These are phyloP conservation scores for Ptychobarbus kaznakovi DNA, from an alignment of 2,797 vertebrate species.

Conservation along the genomic window DNA sequence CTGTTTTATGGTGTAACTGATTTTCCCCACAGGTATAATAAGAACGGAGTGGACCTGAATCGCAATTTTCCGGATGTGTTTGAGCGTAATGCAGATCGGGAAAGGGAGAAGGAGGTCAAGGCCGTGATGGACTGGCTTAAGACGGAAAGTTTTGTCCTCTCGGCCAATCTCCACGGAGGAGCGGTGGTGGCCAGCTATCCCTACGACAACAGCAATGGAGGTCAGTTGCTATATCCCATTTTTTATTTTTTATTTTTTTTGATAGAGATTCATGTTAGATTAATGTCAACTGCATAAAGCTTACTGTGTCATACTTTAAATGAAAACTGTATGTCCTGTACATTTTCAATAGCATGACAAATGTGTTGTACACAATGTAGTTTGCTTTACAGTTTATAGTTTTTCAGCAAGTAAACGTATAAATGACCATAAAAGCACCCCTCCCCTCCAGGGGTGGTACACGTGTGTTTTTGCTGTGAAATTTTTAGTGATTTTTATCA, in stretches of 20 bases:
- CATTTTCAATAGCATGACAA: too few relatives aligned
- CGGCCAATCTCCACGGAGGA: slow-evolving; percentile 94
- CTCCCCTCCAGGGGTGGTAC: too few relatives aligned
- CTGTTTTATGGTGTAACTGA: not conserved
- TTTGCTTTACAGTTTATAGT: too few relatives aligned
- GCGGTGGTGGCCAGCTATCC: slow-evolving; percentile 94
- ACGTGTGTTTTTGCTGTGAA: too few relatives aligned
- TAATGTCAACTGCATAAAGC: not conserved
- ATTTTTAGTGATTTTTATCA: too few relatives aligned
- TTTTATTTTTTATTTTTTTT: too few relatives aligned
- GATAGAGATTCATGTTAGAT: not conserved
- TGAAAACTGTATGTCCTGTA: too few relatives aligned
- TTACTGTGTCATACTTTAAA: too few relatives aligned
- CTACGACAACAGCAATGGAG: slow-evolving; percentile 88
- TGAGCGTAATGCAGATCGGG: slow-evolving; percentile 11
- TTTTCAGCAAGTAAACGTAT: too few relatives aligned
- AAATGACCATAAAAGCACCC: too few relatives aligned
- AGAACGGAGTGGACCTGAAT: slow-evolving; percentile 86
- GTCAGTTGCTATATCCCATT: slow-evolving; percentile 66
- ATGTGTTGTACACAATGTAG: too few relatives aligned
- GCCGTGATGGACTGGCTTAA: slow-evolving; percentile 90
- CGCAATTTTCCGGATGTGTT: slow-evolving; percentile 93
- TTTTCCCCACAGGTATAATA: slow-evolving; percentile 80
- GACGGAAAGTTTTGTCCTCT: slow-evolving; percentile 89
- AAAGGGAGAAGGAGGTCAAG: slow-evolving; percentile 84